Base-by-base conservation (phyloP, 1,140 invertebrate species). In the Drosophila willistoni region DNA sequence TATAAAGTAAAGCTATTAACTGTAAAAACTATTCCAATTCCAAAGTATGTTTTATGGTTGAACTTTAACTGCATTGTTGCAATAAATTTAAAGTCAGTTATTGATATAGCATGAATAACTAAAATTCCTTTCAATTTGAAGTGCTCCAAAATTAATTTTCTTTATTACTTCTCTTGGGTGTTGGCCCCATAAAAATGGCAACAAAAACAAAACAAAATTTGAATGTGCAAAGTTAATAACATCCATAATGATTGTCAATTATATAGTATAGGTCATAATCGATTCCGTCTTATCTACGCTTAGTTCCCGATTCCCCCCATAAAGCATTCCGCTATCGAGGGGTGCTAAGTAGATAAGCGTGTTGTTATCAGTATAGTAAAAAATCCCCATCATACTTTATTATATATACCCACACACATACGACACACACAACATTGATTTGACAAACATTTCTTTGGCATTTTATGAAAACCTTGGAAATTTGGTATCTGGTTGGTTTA, bases 281-380 rank as follows among this genome's bases (percentile, higher is more conserved):
- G 33, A 36, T 36, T 59, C 14, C 10, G 7, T 5, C 14, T 59
- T 59, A 59, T 59, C 56, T 19, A 17, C 33, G 56, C 56, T 36
- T 39, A 36, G 56, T 59, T 59, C 7, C 56, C 56, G 34, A 59
- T 59, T 19, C 29, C 9, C 9, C 33, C 5, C 14, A 59, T 19
- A 34, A 59, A 19, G 4, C 9, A 34, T 59, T 36, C 19, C 33
- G 33, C 33, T 59, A 59, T 59, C 56, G 56, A 19, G 56, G 17
- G 56, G 33, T 59, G 33, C 56, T 59, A 39, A 59, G 56, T 59
- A 59, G 56, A 59, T 59, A 59, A 59, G 56, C 56, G 56, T 12
- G 33, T 59, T 25, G 25, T 59, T 59, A 59, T 59, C 56, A 59
- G 14, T 19, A 39, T 12, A 19, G 7, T 36, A 59, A 59, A 59